Evolutionary conservation across 2,797 vertebrate species (phyloP).

Genomic region (Sebastes hubbsi): DNA sequence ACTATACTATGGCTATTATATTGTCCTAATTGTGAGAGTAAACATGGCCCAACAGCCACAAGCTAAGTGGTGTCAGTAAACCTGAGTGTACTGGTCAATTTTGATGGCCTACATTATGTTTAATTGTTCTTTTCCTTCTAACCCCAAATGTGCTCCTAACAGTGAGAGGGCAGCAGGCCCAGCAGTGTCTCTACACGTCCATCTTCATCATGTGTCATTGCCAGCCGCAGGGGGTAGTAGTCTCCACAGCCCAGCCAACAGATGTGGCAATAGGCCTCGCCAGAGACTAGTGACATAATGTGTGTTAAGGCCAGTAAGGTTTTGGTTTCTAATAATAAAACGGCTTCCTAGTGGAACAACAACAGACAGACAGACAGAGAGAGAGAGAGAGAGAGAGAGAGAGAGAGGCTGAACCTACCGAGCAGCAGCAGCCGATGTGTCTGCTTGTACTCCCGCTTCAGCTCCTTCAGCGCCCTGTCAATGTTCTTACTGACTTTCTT

Average conservation of each 20-base stretch:
- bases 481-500: constrained; percentile 93
- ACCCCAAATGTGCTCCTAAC: neutral
- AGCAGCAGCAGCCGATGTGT: constrained; percentile 95
- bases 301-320: constrained; percentile 48
- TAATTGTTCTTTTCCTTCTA: neutral
- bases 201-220: constrained; percentile 63
- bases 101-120: neutral
- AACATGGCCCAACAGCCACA: neutral
- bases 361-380: neutral
- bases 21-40: neutral
- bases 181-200: constrained; percentile 25
- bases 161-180: constrained; percentile 25
- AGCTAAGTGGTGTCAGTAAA: constrained; percentile 11
- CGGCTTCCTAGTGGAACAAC: constrained; percentile 28
- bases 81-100: neutral
- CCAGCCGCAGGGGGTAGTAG: constrained; percentile 52
- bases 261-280: constrained; percentile 68
- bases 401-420: constrained; percentile 81
- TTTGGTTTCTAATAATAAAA: constrained; percentile 58
- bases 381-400: neutral
- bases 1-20: neutral
- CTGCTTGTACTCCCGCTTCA: constrained; percentile 93
- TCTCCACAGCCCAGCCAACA: constrained; percentile 56
- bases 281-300: constrained; percentile 62
- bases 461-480: constrained; percentile 91